Base-by-base conservation (phyloP, 2,888 invertebrate species). In the Drosophila percnosoma region DNA sequence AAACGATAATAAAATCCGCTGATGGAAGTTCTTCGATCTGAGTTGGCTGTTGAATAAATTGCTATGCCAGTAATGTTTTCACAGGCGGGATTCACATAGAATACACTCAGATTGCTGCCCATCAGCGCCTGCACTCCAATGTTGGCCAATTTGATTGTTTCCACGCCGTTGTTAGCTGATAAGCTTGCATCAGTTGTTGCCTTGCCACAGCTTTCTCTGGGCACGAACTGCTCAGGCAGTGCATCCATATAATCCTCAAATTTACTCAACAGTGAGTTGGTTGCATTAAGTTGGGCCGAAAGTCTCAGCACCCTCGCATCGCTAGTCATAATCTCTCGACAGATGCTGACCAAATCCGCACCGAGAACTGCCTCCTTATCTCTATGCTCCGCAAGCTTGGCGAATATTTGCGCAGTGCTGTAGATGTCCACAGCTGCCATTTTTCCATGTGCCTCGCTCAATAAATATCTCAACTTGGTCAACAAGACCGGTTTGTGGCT, bases 251-350 rank as follows among this genome's bases (percentile, higher is more conserved):
- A 94, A 55, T 93, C 92, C 78, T 95, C 95, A 27, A 95, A 93
- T 2, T 94, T 94, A 77, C 95, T 95, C 60, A 96, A 91, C 70
- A 96, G 93, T 0, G 93, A 91, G 85, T 96, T 96, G 1, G 96
- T 95, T 18, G 95, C 94, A 92, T 96, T 96, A 45, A 95, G 92
- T 13, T 94, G 66, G 0, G 90, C 94, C 72, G 93, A 91, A 11
- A 89, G 68, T 1, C 87, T 84, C 15, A 92, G 68, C 5, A 91
- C 79, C 0, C 79, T 57, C 10, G 63, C 87, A 81, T 95, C 93
- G 1, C 94, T 91, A 27, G 93, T 84, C 94, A 95, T 94, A 29
- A 95, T 91, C 83, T 94, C 94, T 74, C 95, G 94, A 29, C 89
- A 91, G 38, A 92, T 91, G 49, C 83, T 76, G n/a, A 92, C 60